These are phyloP conservation scores for Leuctra nigra DNA, from an alignment of 2,888 invertebrate species.

Conservation along the genomic window DNA sequence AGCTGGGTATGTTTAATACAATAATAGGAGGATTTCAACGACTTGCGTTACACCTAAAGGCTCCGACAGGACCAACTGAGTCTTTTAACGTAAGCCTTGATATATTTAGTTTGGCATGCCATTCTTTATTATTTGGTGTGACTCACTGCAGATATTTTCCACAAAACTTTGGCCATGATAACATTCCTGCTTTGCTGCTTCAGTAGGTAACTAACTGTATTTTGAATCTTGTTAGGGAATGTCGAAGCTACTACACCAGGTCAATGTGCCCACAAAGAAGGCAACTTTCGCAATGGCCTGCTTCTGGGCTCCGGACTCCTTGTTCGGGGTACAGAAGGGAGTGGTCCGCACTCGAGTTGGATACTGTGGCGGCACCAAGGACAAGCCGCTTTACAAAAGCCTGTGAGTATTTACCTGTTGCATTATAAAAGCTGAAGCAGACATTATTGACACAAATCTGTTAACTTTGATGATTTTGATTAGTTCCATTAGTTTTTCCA, in stretches of 20 bases:
- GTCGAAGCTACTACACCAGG: conserved; percentile 50
- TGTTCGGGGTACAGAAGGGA: conserved; percentile 67
- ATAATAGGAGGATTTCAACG: conserved; percentile 6
- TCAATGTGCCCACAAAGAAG: conserved; percentile 55
- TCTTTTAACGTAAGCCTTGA: conserved; percentile 13
- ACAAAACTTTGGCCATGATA: too few species aligned
- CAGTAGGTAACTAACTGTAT: too few species aligned
- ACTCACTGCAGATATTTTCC: not conserved
- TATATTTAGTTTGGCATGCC: not conserved
- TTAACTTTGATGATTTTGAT: too few species aligned
- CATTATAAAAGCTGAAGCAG: too few species aligned
- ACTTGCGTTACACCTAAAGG: conserved; percentile 3
- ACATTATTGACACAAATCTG: too few species aligned
- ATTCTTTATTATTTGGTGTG: not conserved
- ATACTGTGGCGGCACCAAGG: conserved; percentile 79
- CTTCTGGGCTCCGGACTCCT: conserved; percentile 86
- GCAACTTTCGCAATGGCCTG: conserved; percentile 93
- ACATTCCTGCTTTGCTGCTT: too few species aligned
- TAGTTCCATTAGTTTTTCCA: too few species aligned
- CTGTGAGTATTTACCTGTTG: conserved; percentile 57
- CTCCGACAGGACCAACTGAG: conserved; percentile 12
- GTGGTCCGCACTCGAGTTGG: conserved; percentile 90
- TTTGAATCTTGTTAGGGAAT: conserved; percentile 12
- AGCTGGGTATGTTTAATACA: conserved; percentile 6
- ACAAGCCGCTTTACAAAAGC: conserved; percentile 75